Conservation (phyloP, 2,797 vertebrate species). For the Mus spretus region DNA sequence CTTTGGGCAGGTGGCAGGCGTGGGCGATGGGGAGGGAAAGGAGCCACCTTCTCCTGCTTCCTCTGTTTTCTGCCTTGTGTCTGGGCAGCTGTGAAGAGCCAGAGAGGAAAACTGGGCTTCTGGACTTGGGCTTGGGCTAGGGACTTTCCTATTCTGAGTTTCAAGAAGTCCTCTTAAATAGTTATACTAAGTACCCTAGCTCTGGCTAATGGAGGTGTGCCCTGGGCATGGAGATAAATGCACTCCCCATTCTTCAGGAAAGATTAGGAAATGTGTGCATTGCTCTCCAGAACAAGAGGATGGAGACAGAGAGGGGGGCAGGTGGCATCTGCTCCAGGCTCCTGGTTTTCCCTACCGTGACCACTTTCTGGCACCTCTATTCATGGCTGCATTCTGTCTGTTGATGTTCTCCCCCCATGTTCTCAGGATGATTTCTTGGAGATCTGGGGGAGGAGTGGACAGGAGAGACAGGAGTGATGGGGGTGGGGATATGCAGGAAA, state of each 20-base stretch:
- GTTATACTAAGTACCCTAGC: not conserved
- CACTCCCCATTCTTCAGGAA: not conserved
- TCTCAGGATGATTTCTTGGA: not conserved
- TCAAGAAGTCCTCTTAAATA: not conserved
- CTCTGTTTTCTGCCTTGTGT: slow-evolving; percentile 37
- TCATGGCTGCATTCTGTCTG: not conserved
- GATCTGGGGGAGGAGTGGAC: slow-evolving; percentile 26
- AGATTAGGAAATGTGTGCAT: not conserved
- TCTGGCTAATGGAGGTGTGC: not conserved
- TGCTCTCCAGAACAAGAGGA: not conserved
- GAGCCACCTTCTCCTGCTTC: slow-evolving; percentile 23
- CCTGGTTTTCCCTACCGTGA: not conserved
- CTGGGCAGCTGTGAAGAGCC: not conserved
- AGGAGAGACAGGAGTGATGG: slow-evolving; percentile 31
- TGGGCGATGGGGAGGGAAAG: not conserved
- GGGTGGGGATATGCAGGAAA: not conserved
- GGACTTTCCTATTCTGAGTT: not conserved
- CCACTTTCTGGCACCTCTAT: not conserved
- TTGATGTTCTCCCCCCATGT: not conserved
- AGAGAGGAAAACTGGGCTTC: not conserved
- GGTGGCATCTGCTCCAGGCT: not conserved
- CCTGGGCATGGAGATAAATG: not conserved
- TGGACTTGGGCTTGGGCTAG: not conserved
- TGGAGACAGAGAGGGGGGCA: not conserved
- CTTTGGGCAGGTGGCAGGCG: slow-evolving; percentile 38